Conservation (phyloP, 2,888 invertebrate genomes). For the Trypoxylon attenuatum region DNA sequence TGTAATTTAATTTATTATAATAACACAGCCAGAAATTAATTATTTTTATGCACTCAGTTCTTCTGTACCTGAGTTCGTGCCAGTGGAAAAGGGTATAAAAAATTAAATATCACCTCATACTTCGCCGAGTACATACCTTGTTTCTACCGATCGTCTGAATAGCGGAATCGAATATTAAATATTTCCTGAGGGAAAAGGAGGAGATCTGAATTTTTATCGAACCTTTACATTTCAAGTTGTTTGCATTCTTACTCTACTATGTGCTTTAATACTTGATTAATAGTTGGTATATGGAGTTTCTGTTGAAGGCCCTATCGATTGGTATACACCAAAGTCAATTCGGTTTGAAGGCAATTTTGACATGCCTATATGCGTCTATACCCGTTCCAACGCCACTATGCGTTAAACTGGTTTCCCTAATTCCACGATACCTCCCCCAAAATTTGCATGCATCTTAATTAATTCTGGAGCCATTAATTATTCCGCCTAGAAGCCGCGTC, state of each 20-base stretch:
- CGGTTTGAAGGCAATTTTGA: no score
- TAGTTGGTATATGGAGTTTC: slow-evolving; percentile 17
- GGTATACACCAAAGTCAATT: no score
- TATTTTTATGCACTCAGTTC: no score
- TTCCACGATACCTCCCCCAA: background rate
- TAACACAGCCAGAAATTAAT: no score
- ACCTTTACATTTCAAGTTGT: slow-evolving; percentile 1
- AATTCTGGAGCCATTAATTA: background rate
- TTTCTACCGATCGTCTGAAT: no score
- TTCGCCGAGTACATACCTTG: no score
- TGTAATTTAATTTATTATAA: no score
- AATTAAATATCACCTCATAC: no score
- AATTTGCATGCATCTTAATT: slow-evolving; percentile 1
- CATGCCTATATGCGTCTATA: no score
- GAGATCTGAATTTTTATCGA: background rate
- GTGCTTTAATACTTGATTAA: slow-evolving; percentile 33
- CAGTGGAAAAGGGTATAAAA: no score
- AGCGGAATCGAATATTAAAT: background rate
- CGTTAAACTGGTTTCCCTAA: background rate
- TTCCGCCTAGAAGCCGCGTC: background rate
- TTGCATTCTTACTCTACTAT: slow-evolving; percentile 16
- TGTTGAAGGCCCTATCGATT: no score
- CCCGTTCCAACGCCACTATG: background rate
- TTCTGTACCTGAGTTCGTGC: no score
- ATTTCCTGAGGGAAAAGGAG: background rate